A percentile compares a stretch with the other conserved stretches of the same genome.
phyloP scores from a whole-genome alignment of 2,888 invertebrate species.

The Himalopsyche anomala region DNA sequence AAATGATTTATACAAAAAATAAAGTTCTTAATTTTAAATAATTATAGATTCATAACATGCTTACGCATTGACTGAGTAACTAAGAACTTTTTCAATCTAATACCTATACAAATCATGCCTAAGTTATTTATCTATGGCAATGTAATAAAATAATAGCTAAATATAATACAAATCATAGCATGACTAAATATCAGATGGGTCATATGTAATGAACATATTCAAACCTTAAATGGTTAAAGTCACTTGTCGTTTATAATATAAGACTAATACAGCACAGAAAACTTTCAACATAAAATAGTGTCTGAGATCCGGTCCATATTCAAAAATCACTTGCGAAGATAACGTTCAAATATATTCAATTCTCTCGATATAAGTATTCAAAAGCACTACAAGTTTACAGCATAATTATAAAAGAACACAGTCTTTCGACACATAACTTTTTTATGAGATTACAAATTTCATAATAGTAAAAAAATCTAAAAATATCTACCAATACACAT shows the following conservation, averaged over 20 bases:
- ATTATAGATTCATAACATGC: constrained; percentile 68
- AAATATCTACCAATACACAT: constrained; percentile 36
- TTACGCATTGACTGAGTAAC: constrained; percentile 66
- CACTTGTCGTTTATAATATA: constrained; percentile 61
- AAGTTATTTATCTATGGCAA: constrained; percentile 37
- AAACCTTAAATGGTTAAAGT: constrained; percentile 63
- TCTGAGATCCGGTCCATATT: constrained; percentile 23
- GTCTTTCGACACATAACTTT: neutral
- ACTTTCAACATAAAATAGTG: constrained; percentile 33
- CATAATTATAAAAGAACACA: constrained; percentile 17
- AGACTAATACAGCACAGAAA: constrained; percentile 14
- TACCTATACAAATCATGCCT: constrained; percentile 58
- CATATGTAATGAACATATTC: constrained; percentile 63
- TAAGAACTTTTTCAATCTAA: constrained; percentile 58
- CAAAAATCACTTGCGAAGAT: neutral
- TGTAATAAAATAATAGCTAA: constrained; percentile 1
- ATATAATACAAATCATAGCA: constrained; percentile 16
- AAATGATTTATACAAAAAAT: constrained; percentile 65
- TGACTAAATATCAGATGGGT: constrained; percentile 49
- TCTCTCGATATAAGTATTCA: no score
- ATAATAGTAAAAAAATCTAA: constrained; percentile 22
- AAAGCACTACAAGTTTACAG: neutral
- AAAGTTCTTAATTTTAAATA: constrained; percentile 66
- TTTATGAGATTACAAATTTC: constrained; percentile 27
- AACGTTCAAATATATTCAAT: no score